Evolutionary conservation across 2,888 invertebrate genomes (phyloP), one percentile per base, ranked within the genome.

Genomic region (Rhingia rostrata): DNA sequence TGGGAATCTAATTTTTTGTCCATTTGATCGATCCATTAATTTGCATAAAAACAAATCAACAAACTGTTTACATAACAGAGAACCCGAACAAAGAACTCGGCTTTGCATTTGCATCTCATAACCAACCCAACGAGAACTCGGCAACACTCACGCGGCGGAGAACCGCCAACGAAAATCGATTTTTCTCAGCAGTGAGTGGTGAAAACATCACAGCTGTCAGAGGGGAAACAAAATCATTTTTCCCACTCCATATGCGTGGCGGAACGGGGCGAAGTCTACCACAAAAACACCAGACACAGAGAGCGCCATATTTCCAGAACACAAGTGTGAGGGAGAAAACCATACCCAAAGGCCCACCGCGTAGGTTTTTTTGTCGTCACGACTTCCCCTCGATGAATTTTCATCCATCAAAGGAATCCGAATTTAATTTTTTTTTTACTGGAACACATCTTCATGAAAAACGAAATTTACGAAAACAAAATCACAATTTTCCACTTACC

Each of bases 401-500:
- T 51, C 43, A 30, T 43, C 30, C 39, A 10, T 1, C 49, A 56
- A 45, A 63, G 22, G 39, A 30, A 35, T 54, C 12, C 14, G n/a
- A 47, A 22, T 22, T 22, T 22, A 22, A 2, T 1, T 22, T 22
- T 22, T 22, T 22, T 22, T 22, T 22, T 2, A 22, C 22, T 22
- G 22, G 22, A 22, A 2, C 7, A 53, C 41, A 64, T 49, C 60
- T 61, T 47, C 32, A 9, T 6, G 33, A 9, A 3, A 64, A 0
- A 6, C 10, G 4, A 58, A 14, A 37, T 56, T 30, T n/a, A n/a
- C 5, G 5, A 30, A 41, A 53, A 32, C 35, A 37, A 47, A 58
- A 51, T 43, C 1, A 9, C 56, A 35, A 41, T 39, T n/a, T 39
- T 51, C n/a, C 51, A 94, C 95, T 94, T 92, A 95, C 95, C 95